Conservation (phyloP, 2,797 vertebrate genomes). For the Tachyglossus aculeatus region DNA sequence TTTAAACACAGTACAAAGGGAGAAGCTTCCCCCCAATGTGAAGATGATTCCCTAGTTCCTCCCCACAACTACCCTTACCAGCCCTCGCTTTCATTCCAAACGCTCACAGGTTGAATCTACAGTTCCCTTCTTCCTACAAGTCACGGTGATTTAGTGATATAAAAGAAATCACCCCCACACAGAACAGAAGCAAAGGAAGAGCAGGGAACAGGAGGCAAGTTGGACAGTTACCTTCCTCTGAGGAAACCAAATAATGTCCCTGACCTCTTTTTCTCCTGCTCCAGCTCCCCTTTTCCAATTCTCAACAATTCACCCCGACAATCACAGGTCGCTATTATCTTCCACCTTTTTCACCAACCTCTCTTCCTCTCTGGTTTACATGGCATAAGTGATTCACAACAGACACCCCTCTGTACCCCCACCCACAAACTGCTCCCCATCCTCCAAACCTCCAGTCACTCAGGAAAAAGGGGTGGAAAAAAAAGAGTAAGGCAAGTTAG, state of each 20-base stretch:
- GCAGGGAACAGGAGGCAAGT: neutral
- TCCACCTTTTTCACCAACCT: neutral
- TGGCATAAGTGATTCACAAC: neutral
- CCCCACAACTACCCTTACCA: neutral
- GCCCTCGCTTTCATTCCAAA: conserved; percentile 8
- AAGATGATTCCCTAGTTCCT: conserved; percentile 14
- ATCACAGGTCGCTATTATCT: too few species aligned
- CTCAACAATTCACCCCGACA: too few species aligned
- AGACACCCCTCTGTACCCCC: neutral
- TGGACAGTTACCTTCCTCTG: neutral
- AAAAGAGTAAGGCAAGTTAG: conserved; percentile 2
- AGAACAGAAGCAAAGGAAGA: neutral
- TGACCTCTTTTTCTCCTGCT: neutral
- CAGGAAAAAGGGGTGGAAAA: neutral
- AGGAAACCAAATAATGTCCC: neutral
- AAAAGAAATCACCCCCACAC: conserved; percentile 15
- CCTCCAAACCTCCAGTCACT: conserved; percentile 23
- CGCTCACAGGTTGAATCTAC: neutral
- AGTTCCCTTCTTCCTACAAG: neutral
- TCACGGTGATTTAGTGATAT: neutral
- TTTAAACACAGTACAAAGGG: conserved; percentile 29
- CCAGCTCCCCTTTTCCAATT: neutral
- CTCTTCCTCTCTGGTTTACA: neutral
- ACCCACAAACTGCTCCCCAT: conserved; percentile 2
- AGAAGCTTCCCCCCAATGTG: neutral